A percentile compares a stretch with the other conserved stretches of the same genome.
phyloP scores from a whole-genome alignment of 2,888 invertebrate species.

The Aporophyla lueneburgensis region DNA sequence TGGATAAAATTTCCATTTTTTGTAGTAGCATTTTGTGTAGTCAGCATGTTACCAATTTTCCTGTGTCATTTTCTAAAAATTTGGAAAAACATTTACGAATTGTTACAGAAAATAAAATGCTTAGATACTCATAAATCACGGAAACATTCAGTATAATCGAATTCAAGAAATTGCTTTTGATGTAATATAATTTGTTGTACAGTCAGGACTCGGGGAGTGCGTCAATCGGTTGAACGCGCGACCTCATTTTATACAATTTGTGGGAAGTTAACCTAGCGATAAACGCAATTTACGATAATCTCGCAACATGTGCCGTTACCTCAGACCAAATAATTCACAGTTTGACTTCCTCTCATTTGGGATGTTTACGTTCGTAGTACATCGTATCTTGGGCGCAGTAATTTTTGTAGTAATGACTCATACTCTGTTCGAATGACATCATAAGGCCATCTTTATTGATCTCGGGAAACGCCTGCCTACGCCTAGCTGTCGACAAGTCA shows the following conservation, averaged over 20 bases:
- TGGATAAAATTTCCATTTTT: neutral
- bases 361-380: constrained; percentile 5
- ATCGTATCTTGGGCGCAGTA: constrained; percentile 8
- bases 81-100: neutral
- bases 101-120: constrained; percentile 18
- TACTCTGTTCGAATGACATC: constrained; percentile 29
- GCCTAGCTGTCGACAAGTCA: constrained; percentile 17
- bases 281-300: constrained; percentile 54
- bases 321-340: constrained; percentile 26
- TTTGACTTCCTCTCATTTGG: constrained; percentile 28
- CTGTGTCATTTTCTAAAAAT: neutral
- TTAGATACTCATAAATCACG: constrained; percentile 2
- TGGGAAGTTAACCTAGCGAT: constrained; percentile 42
- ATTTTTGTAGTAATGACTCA: constrained; percentile 23
- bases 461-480: constrained; percentile 21
- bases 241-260: constrained; percentile 45
- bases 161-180: constrained; percentile 24
- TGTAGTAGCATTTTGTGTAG: too few relatives aligned
- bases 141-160: constrained; percentile 8
- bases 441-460: constrained; percentile 38
- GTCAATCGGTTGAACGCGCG: constrained; percentile 24
- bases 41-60: neutral
- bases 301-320: constrained; percentile 44
- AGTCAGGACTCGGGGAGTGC: constrained; percentile 24
- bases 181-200: constrained; percentile 19